Evolutionary conservation across 1,140 invertebrate species (phyloP), one percentile per base, ranked within the genome.

Genomic region (Amyelois transitella): DNA sequence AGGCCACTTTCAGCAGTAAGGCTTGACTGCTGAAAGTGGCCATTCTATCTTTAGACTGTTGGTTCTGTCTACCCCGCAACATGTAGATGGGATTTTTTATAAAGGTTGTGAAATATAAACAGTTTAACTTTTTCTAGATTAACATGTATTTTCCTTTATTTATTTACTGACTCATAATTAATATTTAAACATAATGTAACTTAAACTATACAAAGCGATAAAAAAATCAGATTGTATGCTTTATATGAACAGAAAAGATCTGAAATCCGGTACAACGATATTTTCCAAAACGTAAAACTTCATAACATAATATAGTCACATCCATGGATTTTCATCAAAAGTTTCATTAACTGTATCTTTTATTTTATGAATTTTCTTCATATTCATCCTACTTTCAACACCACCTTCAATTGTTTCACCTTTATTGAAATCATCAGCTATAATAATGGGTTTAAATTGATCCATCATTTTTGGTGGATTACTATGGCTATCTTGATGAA

Each of bases 301-400:
- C 74, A 84, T 68, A 18, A 88, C 55, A 61, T 84, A 83, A 77
- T 75, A 88, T 88, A 88, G 85, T 88, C 85, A 88, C 80, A 85
- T 64, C 84, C 85, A 89, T 6, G 79, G 76, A 72, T 87, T 84
- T 17, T 87, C 79, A 0, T 87, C 82, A 1, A 88, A 50, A 0
- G 72, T 75, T 18, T 85, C 76, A 50, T 71, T 78, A 1, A 85
- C 64, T 44, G 67, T 72, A 52, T 74, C 72, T 60, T 76, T 83
- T 65, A 73, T 72, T 66, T 78, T 83, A 22, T 69, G 57, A 55
- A 84, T 65, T 45, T 75, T 85, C 38, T 72, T 77, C 56, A 65
- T 80, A 28, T 69, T 81, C 75, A 74, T 83, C 51, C 74, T 77
- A 55, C 69, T 69, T 56, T 80, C 75, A 0, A 70, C 32, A 0